Evolutionary conservation across 2,888 invertebrate species (phyloP).

Genomic region (Meghimatium bilineatum): DNA sequence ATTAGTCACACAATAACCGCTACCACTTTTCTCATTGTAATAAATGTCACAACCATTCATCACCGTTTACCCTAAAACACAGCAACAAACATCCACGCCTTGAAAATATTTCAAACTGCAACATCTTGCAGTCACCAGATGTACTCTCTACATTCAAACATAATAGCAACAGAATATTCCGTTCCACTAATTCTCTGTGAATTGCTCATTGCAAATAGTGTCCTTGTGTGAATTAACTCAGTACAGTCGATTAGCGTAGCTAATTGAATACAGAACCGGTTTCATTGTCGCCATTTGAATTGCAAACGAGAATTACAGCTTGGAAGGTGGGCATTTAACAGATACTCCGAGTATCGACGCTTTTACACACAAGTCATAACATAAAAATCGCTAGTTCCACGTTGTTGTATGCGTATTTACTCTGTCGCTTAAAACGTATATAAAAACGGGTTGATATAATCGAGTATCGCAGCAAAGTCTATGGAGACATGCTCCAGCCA

Average conservation of each 20-base stretch:
- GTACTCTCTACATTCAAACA: background rate
- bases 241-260: background rate
- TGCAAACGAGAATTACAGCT: slow-evolving; percentile 17
- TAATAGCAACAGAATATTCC: slow-evolving; percentile 11
- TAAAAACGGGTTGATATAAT: too few relatives aligned
- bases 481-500: background rate
- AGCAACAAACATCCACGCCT: background rate
- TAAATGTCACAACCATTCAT: background rate
- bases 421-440: background rate
- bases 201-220: background rate
- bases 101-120: background rate
- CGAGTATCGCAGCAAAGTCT: too few relatives aligned
- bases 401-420: background rate
- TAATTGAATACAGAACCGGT: slow-evolving; percentile 18
- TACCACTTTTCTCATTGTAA: background rate
- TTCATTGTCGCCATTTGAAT: slow-evolving; percentile 9
- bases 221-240: background rate
- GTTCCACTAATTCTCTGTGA: background rate
- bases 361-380: background rate
- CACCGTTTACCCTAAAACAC: background rate
- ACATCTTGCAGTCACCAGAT: background rate
- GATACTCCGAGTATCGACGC: background rate
- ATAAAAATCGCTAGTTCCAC: background rate
- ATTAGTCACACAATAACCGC: background rate
- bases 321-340: background rate